phyloP scores from a whole-genome alignment of 2,797 vertebrate species.

The Ctenopoma multispine region DNA sequence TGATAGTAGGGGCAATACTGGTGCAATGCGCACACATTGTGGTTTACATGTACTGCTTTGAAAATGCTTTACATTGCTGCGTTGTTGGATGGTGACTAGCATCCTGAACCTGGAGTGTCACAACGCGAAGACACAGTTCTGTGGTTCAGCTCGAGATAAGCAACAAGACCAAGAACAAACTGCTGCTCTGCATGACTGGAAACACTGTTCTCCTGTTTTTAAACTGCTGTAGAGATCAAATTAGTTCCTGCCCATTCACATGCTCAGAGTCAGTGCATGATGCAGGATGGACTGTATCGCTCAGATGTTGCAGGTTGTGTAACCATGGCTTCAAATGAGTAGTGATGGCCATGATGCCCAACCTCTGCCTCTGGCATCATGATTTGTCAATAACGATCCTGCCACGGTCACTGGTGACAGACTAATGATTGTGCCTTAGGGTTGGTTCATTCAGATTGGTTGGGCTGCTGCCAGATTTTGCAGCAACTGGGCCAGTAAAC shows the following conservation, averaged over 20 bases:
- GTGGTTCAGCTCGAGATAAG: not conserved
- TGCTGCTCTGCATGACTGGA: slow-evolving; percentile 21
- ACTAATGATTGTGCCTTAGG: slow-evolving; percentile 67
- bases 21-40: slow-evolving; percentile 21
- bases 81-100: not conserved
- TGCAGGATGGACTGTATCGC: slow-evolving; percentile 51
- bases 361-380: slow-evolving; percentile 45
- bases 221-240: slow-evolving; percentile 34
- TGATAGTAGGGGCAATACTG: slow-evolving; percentile 49
- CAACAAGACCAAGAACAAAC: slow-evolving; percentile 17
- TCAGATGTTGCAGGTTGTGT: slow-evolving; percentile 62
- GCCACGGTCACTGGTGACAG: slow-evolving; percentile 70
- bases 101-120: not conserved
- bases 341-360: slow-evolving; percentile 40
- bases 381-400: slow-evolving; percentile 68
- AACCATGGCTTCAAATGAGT: slow-evolving; percentile 49
- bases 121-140: not conserved
- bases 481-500: slow-evolving; percentile 64
- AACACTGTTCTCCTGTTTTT: slow-evolving; percentile 42
- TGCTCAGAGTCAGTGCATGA: slow-evolving; percentile 22
- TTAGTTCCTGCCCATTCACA: slow-evolving; percentile 30
- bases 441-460: slow-evolving; percentile 42
- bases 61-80: not conserved
- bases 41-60: not conserved
- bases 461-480: slow-evolving; percentile 38